These are phyloP conservation scores for Steromphala cineraria DNA, from an alignment of 2,888 invertebrate genomes.

Conservation along the genomic window DNA sequence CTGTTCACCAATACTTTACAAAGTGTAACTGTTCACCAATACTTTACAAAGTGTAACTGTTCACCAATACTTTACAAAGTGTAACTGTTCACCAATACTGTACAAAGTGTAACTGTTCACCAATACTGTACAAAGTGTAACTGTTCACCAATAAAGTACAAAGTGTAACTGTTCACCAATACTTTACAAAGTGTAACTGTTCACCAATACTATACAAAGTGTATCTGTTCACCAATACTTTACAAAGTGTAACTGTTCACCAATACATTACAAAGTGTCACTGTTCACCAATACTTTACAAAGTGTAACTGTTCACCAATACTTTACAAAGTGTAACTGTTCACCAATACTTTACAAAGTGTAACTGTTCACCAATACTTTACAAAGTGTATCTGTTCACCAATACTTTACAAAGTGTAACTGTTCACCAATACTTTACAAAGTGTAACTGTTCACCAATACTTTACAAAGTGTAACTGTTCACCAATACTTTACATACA, in stretches of 20 bases:
- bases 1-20: not conserved
- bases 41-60: not conserved
- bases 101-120: too few relatives aligned
- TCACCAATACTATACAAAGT: not conserved
- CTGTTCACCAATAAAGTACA: not conserved
- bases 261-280: not conserved
- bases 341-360: not conserved
- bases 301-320: not conserved
- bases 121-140: not conserved
- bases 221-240: not conserved
- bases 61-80: too few relatives aligned
- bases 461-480: not conserved
- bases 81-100: not conserved
- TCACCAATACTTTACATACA: not conserved
- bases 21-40: too few relatives aligned
- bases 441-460: too few relatives aligned
- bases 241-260: too few relatives aligned
- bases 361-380: too few relatives aligned
- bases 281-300: too few relatives aligned
- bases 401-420: too few relatives aligned
- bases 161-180: too few relatives aligned
- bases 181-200: not conserved
- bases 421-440: not conserved
- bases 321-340: too few relatives aligned
- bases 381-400: not conserved